Conservation (phyloP, 2,113 vertebrate genomes). For the Zosterops hypoxanthus region DNA sequence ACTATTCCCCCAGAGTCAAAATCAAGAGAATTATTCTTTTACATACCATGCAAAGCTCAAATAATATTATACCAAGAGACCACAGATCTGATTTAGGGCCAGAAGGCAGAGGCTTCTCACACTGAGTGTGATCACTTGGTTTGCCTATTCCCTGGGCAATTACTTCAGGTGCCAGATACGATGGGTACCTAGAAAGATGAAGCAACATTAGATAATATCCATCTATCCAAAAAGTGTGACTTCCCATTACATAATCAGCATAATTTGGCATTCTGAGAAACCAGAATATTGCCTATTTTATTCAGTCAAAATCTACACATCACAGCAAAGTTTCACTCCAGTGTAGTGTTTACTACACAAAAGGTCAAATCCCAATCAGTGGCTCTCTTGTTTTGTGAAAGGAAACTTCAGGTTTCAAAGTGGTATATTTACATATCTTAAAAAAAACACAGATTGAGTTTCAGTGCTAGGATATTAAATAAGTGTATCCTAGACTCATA, state of each 20-base stretch:
- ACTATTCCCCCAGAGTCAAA: background rate
- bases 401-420: background rate
- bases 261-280: background rate
- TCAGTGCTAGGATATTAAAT: background rate
- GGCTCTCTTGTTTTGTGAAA: background rate
- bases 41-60: constrained; percentile 94
- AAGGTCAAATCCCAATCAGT: background rate
- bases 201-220: background rate
- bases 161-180: constrained; percentile 95
- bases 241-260: background rate
- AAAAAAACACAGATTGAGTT: background rate
- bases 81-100: constrained; percentile 95
- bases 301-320: background rate
- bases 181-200: constrained; percentile 85
- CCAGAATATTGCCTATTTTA: background rate
- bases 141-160: constrained; percentile 89
- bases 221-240: background rate
- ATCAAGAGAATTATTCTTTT: background rate
- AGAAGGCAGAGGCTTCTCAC: constrained; percentile 83
- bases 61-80: constrained; percentile 94
- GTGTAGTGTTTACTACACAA: background rate
- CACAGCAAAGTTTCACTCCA: background rate
- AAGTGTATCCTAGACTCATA: background rate
- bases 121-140: constrained; percentile 78
- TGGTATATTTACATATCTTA: background rate